Percentiles rank a stretch among this genome's conserved stretches.
Conservation (phyloP, 2,797 vertebrate genomes). For the Labroides dimidiatus region DNA sequence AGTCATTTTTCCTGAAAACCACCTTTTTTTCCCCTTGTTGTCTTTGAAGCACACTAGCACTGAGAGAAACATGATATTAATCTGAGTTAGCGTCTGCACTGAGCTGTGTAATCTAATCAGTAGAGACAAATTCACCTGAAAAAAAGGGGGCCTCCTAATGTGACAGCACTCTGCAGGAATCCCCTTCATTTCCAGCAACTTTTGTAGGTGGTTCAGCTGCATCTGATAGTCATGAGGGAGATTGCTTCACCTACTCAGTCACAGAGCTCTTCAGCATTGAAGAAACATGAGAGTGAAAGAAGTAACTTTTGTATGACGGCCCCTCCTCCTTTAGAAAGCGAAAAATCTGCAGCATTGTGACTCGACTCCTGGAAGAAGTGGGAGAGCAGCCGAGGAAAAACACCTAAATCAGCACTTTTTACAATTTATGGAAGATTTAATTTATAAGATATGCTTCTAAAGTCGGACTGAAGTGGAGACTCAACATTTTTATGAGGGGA, state of each 20-base stretch:
- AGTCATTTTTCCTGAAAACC: too few species aligned
- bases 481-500: fast-evolving
- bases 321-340: slow-evolving; percentile 13
- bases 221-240: too few species aligned
- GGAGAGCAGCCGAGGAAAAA: background rate
- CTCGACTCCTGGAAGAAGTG: background rate
- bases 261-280: fast-evolving
- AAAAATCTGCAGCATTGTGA: background rate
- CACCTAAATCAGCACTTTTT: background rate
- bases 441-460: background rate
- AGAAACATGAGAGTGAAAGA: too few species aligned
- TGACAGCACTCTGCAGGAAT: background rate
- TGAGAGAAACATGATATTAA: background rate
- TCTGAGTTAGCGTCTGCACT: too few species aligned
- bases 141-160: background rate
- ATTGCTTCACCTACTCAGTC: background rate
- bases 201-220: background rate
- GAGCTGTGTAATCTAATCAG: background rate
- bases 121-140: background rate
- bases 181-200: slow-evolving; percentile 24
- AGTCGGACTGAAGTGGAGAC: background rate
- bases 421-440: background rate
- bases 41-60: background rate
- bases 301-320: background rate
- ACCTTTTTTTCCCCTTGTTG: too few species aligned